Evolutionary conservation across 2,113 vertebrate genomes (phyloP), one percentile per base, ranked within the genome.

Genomic region (Chrysemys picta): DNA sequence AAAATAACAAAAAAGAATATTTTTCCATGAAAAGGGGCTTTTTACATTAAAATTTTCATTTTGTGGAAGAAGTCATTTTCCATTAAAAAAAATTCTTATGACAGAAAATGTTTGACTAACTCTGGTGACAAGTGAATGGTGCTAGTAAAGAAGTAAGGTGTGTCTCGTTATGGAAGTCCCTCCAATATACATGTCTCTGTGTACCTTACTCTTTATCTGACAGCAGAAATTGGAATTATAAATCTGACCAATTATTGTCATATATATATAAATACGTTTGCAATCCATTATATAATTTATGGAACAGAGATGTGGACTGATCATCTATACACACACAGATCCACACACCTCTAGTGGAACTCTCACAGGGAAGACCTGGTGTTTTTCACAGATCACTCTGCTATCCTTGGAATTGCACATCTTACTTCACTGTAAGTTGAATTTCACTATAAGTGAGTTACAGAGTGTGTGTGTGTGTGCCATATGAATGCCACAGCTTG

Each of bases 31-130:
- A 12, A 81, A 92, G 88, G n/a, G 50, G 75, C 85, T 69, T 65
- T 22, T 81, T 84, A 82, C 47, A 59, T 45, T 83, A 86, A 56
- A 12, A 10, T 13, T 29, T 31, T 27, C 6, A 78, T 47, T 45
- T 47, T 24, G 5, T 78, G 75, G 75, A 78, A 78, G 42, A 47
- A 25, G 19, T 10, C 42, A 78, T 78, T 27, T 78, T 78, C 6
- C 45, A 47, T 27, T 13, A 13, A 17, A 42, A 72, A 78, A 45
- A 45, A 78, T 14, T 12, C 12, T 78, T 25, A 45, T 25, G 50
- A 75, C 80, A 35, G 72, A 56, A 94, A 89, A 79, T 72, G 19
- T 89, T 91, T 49, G 45, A 94, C 86, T 79, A 94, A 95, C 90
- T 91, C 92, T 91, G 42, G 24, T 1, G 88, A 84, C 49, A 87